A percentile compares a stretch with the other conserved stretches of the same genome.
Evolutionary conservation across 2,888 invertebrate genomes (phyloP).

Genomic region (Lasius fuliginosus): DNA sequence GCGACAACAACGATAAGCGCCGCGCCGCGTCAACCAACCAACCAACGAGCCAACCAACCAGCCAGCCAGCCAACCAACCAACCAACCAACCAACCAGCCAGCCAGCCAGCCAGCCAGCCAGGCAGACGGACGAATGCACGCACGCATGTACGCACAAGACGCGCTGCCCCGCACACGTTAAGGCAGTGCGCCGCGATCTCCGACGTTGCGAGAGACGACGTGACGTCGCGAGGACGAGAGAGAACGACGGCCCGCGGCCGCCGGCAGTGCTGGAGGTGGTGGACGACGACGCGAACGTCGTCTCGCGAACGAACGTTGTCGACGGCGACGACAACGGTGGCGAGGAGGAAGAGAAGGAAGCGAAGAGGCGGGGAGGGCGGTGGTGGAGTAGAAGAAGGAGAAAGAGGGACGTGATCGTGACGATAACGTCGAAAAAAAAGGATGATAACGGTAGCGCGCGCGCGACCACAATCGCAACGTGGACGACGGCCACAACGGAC

Average conservation of each 20-base stretch:
- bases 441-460: slow-evolving; percentile 39
- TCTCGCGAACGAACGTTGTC: slow-evolving; percentile 41
- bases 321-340: slow-evolving; percentile 63
- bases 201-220: slow-evolving; percentile 44
- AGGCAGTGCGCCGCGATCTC: slow-evolving; percentile 30
- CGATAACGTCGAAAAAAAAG: slow-evolving; percentile 8
- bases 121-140: not conserved
- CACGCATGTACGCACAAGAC: slow-evolving; percentile 15
- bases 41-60: not conserved
- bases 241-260: slow-evolving; percentile 61
- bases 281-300: slow-evolving; percentile 24
- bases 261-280: slow-evolving; percentile 55
- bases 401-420: slow-evolving; percentile 47
- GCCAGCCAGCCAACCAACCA: slow-evolving; percentile 8
- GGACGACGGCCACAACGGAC: slow-evolving; percentile 26
- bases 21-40: slow-evolving; percentile 26
- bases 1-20: slow-evolving; percentile 56
- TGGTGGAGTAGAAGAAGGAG: slow-evolving; percentile 55
- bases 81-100: slow-evolving; percentile 2
- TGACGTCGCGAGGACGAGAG: slow-evolving; percentile 61
- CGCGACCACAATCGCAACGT: slow-evolving; percentile 27
- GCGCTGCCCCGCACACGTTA: slow-evolving; percentile 34
- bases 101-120: slow-evolving; percentile 7
- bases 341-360: slow-evolving; percentile 53
- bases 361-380: slow-evolving; percentile 56